Base-by-base conservation (phyloP, 2,797 vertebrate genomes). In the Hylomyscus alleni region DNA sequence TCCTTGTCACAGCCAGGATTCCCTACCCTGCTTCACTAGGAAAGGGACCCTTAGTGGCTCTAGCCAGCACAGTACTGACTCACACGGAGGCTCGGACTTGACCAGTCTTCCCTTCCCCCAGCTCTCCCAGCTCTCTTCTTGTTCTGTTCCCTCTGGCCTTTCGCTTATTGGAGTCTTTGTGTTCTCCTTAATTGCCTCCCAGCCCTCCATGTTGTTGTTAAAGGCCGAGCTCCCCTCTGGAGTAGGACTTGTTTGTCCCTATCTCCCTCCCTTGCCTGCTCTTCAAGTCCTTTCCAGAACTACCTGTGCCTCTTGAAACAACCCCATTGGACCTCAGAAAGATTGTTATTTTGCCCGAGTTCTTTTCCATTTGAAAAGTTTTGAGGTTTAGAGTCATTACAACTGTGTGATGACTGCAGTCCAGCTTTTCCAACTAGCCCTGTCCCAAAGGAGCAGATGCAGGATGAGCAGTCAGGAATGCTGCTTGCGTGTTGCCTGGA, bases 101-200 rank as follows among this genome's bases (percentile, higher is more conserved):
- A 12, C 47, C 17, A 69, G 31, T 34, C 60, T 0, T 0, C 58
- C 90, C 90, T 47, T 44, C 15, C 47, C 75, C 52, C 76, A 52
- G 81, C 37, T 69, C 81, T 31, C 13, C 34, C 44, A 52, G 80
- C n/a, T 76, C 37, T 26, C 24, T 88, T 65, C 90, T 58, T 7
- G n/a, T 90, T 56, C 52, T 95, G 93, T 81, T 47, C 95, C 94
- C 85, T 56, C 47, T 0, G 52, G 86, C 88, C 94, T 93, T 96
- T 96, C 90, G 69, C 96, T 87, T 56, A 73, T 50, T 54, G 19
- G 96, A 81, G 92, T 86, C 97, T 97, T 80, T 87, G 89, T 97
- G 96, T 97, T 97, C 94, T 89, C 78, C 69, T 95, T 97, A 97
- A 97, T 97, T 96, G 94, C 95, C 90, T 97, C 94, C 22, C 62